These are phyloP conservation scores for Rhipidura dahli DNA, from an alignment of 2,113 vertebrate genomes.

Conservation along the genomic window DNA sequence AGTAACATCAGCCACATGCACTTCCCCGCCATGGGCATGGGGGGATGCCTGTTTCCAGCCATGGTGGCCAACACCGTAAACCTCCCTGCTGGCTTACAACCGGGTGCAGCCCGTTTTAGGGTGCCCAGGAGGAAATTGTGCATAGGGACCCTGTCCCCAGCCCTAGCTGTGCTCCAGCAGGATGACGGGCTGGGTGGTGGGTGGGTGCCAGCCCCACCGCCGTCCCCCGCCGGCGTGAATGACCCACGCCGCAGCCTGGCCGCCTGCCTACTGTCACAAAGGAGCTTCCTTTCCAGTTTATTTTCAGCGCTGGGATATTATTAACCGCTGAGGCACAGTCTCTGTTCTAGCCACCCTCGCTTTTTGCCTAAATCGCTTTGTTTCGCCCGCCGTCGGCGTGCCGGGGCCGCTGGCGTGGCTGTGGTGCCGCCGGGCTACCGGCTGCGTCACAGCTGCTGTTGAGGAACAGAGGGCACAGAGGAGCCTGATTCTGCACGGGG, in stretches of 20 bases:
- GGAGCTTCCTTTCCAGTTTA: slow-evolving; percentile 89
- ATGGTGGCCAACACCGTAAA: background rate
- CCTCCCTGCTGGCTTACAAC: background rate
- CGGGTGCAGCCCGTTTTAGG: background rate
- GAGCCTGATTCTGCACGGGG: background rate
- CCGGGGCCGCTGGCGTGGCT: background rate
- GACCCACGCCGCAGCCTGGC: slow-evolving; percentile 84
- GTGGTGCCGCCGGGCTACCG: background rate
- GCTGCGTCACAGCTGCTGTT: background rate
- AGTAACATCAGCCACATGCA: background rate
- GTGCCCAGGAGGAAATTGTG: accelerated
- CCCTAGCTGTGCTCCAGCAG: accelerated
- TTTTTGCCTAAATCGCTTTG: slow-evolving; percentile 10
- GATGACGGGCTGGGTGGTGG: accelerated
- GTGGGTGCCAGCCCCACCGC: slow-evolving; percentile 69
- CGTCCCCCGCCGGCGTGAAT: slow-evolving; percentile 76
- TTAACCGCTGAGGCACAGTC: slow-evolving; percentile 74
- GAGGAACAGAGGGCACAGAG: background rate
- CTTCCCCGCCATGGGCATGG: background rate
- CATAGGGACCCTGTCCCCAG: accelerated
- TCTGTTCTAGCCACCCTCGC: slow-evolving; percentile 17
- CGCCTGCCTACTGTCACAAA: slow-evolving; percentile 89
- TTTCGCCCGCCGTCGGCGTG: accelerated
- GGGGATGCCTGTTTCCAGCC: background rate
- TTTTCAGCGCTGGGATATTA: slow-evolving; percentile 88